phyloP scores from a whole-genome alignment of 2,888 invertebrate genomes.

The Drosophila meridionalis region DNA sequence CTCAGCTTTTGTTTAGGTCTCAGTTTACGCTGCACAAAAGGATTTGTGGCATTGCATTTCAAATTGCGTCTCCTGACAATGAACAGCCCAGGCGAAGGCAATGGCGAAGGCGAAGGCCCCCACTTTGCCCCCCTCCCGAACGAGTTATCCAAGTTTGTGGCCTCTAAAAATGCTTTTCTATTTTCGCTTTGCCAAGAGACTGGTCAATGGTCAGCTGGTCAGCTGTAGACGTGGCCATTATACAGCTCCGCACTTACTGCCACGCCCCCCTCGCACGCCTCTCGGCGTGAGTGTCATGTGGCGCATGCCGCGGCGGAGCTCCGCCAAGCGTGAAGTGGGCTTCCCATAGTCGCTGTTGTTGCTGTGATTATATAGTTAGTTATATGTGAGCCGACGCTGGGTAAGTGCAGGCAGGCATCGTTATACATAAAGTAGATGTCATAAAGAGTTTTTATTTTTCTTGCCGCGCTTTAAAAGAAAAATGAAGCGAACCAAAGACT shows the following conservation, averaged over 20 bases:
- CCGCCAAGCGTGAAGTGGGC: constrained; percentile 72
- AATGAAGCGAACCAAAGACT: constrained; percentile 65
- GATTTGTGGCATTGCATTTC: constrained; percentile 47
- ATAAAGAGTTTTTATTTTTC: constrained; percentile 57
- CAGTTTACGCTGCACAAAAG: constrained; percentile 50
- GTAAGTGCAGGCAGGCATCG: constrained; percentile 35
- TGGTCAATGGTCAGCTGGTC: constrained; percentile 73
- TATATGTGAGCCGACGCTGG: constrained; percentile 33
- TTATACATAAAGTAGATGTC: constrained; percentile 52
- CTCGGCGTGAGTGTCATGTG: constrained; percentile 71
- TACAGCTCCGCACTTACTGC: constrained; percentile 11
- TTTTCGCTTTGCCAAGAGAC: constrained; percentile 45
- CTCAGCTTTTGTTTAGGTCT: constrained; percentile 18
- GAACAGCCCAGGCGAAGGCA: constrained; percentile 4
- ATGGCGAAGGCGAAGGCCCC: constrained; percentile 36
- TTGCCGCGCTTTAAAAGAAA: constrained; percentile 57
- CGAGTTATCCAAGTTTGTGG: constrained; percentile 39
- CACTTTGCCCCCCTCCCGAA: neutral
- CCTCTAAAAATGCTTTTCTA: constrained; percentile 29
- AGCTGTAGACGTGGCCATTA: constrained; percentile 28
- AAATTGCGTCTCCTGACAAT: constrained; percentile 56
- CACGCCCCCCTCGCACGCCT: neutral
- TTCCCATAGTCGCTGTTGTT: constrained; percentile 53
- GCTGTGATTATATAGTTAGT: constrained; percentile 51
- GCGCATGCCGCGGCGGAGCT: constrained; percentile 65